A percentile compares a stretch with the other conserved stretches of the same genome.
phyloP scores from a whole-genome alignment of 2,888 invertebrate genomes.

The Colostygia pectinataria region DNA sequence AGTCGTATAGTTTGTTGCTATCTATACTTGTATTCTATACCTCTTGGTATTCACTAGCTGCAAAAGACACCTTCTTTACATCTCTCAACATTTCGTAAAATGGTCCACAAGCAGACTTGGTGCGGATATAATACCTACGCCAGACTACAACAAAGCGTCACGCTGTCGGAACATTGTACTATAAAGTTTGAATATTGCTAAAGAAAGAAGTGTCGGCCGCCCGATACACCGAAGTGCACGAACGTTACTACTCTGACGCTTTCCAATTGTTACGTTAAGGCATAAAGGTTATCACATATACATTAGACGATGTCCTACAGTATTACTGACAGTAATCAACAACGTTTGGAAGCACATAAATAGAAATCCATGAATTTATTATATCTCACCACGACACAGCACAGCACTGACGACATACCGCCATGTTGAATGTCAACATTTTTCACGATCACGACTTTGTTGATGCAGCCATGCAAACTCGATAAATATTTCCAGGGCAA shows the following conservation, averaged over 20 bases:
- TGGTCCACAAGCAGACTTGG: conserved; percentile 23
- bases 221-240: conserved; percentile 62
- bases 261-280: conserved; percentile 40
- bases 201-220: conserved; percentile 59
- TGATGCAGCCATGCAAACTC: conserved; percentile 60
- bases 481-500: conserved; percentile 39
- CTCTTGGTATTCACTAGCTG: conserved; percentile 64
- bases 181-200: conserved; percentile 61
- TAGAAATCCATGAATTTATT: conserved; percentile 64
- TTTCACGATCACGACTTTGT: conserved; percentile 53
- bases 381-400: conserved; percentile 97
- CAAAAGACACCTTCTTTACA: conserved; percentile 57
- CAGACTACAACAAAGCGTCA: conserved; percentile 51
- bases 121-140: conserved; percentile 35
- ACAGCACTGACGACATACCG: conserved; percentile 98
- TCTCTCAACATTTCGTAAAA: conserved; percentile 35
- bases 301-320: conserved; percentile 40
- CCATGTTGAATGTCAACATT: conserved; percentile 94
- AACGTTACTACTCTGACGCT: conserved; percentile 48
- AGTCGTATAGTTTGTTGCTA: conserved; percentile 60
- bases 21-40: conserved; percentile 50
- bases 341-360: conserved; percentile 52
- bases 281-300: conserved; percentile 45
- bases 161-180: conserved; percentile 49
- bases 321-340: conserved; percentile 44